These are phyloP conservation scores for Orchesella cincta DNA, from an alignment of 1,140 invertebrate genomes.

Conservation along the genomic window DNA sequence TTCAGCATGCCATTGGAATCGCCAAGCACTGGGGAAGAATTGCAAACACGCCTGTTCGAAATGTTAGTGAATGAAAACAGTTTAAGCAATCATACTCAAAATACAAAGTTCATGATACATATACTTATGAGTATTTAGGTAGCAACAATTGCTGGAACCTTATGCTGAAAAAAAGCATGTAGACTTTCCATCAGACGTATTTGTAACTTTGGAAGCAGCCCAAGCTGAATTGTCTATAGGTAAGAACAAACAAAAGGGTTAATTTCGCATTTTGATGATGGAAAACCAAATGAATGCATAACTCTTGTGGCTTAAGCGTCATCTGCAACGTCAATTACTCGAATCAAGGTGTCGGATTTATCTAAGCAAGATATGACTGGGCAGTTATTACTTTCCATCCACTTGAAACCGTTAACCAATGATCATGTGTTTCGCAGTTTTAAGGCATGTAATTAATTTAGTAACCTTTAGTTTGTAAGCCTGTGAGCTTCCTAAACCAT, in stretches of 20 bases:
- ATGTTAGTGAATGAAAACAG: too few species aligned
- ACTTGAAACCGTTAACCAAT: conserved; percentile 59
- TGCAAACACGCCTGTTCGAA: conserved; percentile 54
- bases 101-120: neutral
- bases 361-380: conserved; percentile 64
- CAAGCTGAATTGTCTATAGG: conserved; percentile 66
- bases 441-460: too few species aligned
- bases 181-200: conserved; percentile 77
- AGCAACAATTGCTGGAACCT: conserved; percentile 74
- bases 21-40: conserved; percentile 53
- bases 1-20: conserved; percentile 50
- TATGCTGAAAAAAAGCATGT: conserved; percentile 71
- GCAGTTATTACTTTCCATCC: conserved; percentile 65
- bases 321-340: neutral
- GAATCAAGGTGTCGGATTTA: conserved; percentile 59
- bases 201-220: conserved; percentile 69
- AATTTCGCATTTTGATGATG: too few species aligned
- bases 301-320: neutral
- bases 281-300: too few species aligned
- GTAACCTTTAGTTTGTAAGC: too few species aligned
- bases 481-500: too few species aligned
- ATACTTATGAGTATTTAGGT: conserved; percentile 60
- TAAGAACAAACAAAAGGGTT: too few species aligned
- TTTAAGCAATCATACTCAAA: too few species aligned
- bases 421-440: conserved; percentile 61